These are phyloP conservation scores for Cenopis cana DNA, from an alignment of 2,888 invertebrate species.

Conservation along the genomic window DNA sequence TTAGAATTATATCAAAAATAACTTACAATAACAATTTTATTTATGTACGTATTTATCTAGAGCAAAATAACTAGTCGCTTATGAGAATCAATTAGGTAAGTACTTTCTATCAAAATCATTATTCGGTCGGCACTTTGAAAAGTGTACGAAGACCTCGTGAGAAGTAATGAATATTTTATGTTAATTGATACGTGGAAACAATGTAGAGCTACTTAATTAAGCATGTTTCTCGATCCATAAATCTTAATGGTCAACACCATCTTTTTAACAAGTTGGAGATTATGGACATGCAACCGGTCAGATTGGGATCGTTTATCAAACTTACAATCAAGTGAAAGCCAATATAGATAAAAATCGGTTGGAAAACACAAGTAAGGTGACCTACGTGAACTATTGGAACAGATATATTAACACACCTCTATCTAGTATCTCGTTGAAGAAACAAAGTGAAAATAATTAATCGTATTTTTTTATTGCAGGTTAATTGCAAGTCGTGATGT, in stretches of 20 bases:
- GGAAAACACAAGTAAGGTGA: slow-evolving; percentile 33
- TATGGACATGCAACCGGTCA: slow-evolving; percentile 42
- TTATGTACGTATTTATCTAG: no score
- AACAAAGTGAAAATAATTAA: not conserved
- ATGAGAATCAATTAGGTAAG: slow-evolving; percentile 18
- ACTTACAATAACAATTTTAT: no score
- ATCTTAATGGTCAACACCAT: slow-evolving; percentile 72
- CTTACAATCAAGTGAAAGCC: slow-evolving; percentile 65
- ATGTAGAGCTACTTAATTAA: slow-evolving; percentile 77
- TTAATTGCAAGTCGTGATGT: slow-evolving; percentile 73
- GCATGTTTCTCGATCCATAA: slow-evolving; percentile 79
- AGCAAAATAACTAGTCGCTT: not conserved
- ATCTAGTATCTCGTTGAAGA: not conserved
- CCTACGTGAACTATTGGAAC: slow-evolving; percentile 30
- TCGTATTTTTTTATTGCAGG: slow-evolving; percentile 63
- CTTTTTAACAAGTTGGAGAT: slow-evolving; percentile 49
- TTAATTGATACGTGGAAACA: slow-evolving; percentile 63
- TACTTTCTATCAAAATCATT: not conserved
- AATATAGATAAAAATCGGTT: slow-evolving; percentile 60
- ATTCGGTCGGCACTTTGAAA: slow-evolving; percentile 13
- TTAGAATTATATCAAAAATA: not conserved
- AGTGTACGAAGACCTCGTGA: slow-evolving; percentile 50
- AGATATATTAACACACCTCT: slow-evolving; percentile 14
- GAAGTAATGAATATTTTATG: slow-evolving; percentile 64
- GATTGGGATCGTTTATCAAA: slow-evolving; percentile 45